Base-by-base conservation (phyloP, 2,888 invertebrate genomes). In the Aphrophora alni region DNA sequence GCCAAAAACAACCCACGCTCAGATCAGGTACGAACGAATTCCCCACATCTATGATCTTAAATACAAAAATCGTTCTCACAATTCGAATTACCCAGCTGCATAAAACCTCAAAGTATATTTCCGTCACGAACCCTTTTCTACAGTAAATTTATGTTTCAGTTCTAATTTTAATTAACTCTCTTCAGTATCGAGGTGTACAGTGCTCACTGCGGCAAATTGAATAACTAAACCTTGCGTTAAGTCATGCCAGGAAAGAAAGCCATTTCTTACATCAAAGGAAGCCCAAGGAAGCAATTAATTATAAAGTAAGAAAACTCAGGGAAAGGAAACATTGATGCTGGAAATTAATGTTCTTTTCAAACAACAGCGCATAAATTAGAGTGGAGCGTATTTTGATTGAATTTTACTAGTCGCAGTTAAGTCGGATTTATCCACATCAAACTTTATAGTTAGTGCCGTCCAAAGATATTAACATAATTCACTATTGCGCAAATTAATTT, bases 271-370 rank as follows among this genome's bases (percentile, higher is more conserved):
- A 59, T 59, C 59, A 59, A 59, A 59, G 59, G 59, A n/a, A 21
- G 59, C 59, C 59, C 59, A n/a, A 59, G 59, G 21, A 21, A 59
- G 59, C 59, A 59, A 59, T 59, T 59, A 59, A 59, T 59, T 59
- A 59, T 59, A 59, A 59, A 59, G 59, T 59, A 59, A 21, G 21
- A 59, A 59, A 59, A 59, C 21, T 59, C 10, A n/a, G n/a, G 59
- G n/a, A n/a, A 59, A 21, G 59, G 59, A 59, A 59, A 59, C 59
- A 59, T 59, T 21, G 59, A 59, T 59, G 59, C 59, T 59, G 59
- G 59, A 59, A 59, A 59, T 59, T 59, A 59, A 59, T 59, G n/a
- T 59, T 59, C 59, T 59, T 59, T 59, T 59, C 59, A 59, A 59
- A 59, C 59, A 59, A 44, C 44, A 17, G 21, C 59, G 59, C 59